Base-by-base conservation (phyloP, 1,140 invertebrate genomes). In the Heliconius congener region DNA sequence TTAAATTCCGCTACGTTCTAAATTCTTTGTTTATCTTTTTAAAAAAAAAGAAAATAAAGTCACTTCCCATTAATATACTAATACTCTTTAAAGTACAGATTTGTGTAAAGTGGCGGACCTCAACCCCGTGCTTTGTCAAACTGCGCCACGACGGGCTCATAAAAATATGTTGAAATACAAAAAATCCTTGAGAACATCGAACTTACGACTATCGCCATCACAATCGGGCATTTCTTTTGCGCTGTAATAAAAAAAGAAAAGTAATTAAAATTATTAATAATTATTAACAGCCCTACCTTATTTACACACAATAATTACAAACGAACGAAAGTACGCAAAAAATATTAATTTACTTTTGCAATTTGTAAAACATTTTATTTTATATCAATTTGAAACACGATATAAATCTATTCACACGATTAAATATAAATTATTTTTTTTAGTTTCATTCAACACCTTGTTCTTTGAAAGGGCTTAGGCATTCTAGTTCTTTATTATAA, bases 391-490 rank as follows among this genome's bases (percentile, higher is more conserved):
- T 79, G 55, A 71, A 76, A 55, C 71, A 23, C 73, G 82, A 82
- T 85, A 78, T 71, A 73, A 70, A 84, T 84, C 82, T 50, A 77
- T 84, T 88, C 86, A 81, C 86, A 88, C 83, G 77, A 85, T 86
- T 86, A 88, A 80, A 79, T 72, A 73, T 81, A 86, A 85, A 86
- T 86, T 86, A 85, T 82, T 88, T 0, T 30, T 85, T 85, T 76
- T 34, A 37, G 39, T 76, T 70, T 46, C 13, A 46, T 46, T 46
- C 42, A 46, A 46, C 74, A 60, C n/a, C n/a, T 60, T 30, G 60
- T 8, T 16, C 9, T 27, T 27, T 27, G n/a, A 30, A 66, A 13
- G n/a, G 1, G 60, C 27, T 30, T 27, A 16, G 23, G 60, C 19
- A 66, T 27, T 66, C 11, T 66, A 66, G 60, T n/a, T 23, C 60